phyloP scores from a whole-genome alignment of 2,113 vertebrate species.

The Hylia prasina region DNA sequence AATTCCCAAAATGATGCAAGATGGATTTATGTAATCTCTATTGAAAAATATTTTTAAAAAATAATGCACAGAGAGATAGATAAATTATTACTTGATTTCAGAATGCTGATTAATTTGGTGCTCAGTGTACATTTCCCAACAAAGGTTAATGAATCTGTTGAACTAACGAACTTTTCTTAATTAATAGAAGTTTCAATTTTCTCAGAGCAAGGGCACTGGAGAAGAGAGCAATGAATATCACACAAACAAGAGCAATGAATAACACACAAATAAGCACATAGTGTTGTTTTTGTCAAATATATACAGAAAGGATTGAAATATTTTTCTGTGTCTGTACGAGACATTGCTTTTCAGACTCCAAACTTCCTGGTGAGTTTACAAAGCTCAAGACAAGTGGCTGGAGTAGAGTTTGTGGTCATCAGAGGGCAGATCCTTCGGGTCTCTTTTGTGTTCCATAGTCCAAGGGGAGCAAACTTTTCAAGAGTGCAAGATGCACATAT shows the following conservation, averaged over 20 bases:
- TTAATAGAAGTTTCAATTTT: constrained; percentile 57
- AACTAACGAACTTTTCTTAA: constrained; percentile 57
- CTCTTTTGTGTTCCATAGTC: background rate
- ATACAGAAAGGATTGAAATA: background rate
- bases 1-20: background rate
- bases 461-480: background rate
- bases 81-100: constrained; percentile 31
- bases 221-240: background rate
- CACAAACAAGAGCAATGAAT: background rate
- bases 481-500: accelerated
- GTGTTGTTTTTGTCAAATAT: background rate
- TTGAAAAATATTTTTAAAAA: background rate
- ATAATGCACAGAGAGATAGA: background rate
- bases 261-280: background rate
- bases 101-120: constrained; percentile 60
- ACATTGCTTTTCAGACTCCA: background rate
- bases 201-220: background rate
- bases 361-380: background rate
- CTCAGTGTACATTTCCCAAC: constrained; percentile 46
- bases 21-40: background rate
- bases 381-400: background rate
- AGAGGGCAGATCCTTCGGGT: background rate
- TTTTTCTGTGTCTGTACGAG: background rate
- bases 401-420: background rate
- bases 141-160: constrained; percentile 64